phyloP scores from a whole-genome alignment of 37 sponge, comb jelly and placozoan genomes.

The Beroe forskalii region DNA sequence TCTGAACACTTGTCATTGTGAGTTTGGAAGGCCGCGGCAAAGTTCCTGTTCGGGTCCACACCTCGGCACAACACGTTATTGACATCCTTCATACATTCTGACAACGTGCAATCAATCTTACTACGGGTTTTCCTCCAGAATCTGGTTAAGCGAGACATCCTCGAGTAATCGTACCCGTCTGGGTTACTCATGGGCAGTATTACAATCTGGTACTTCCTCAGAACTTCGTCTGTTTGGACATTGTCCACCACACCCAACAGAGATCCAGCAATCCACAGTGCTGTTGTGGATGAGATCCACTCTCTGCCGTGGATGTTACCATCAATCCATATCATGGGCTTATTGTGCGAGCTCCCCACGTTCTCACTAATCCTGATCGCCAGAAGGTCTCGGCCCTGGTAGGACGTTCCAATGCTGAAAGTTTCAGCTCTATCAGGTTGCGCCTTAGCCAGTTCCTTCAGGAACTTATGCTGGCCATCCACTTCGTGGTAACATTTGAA shows the following conservation, averaged over 20 bases:
- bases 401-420: background rate
- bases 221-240: too few relatives aligned
- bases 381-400: conserved; percentile 23
- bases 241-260: too few relatives aligned
- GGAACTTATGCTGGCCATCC: background rate
- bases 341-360: background rate
- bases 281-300: too few relatives aligned
- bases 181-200: conserved; percentile 55
- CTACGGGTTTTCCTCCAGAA: conserved; percentile 43
- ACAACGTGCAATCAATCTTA: background rate
- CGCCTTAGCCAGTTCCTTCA: background rate
- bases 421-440: conserved; percentile 25
- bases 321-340: conserved; percentile 45
- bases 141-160: too few relatives aligned
- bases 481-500: conserved; percentile 22
- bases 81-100: background rate
- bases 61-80: background rate
- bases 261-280: too few relatives aligned
- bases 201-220: conserved; percentile 45
- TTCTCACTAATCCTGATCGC: conserved; percentile 34
- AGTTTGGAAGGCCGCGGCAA: background rate
- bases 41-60: conserved; percentile 46
- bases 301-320: conserved; percentile 31
- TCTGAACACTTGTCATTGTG: conserved; percentile 1
- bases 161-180: conserved; percentile 22